Evolutionary conservation across 2,888 invertebrate species (phyloP).

Genomic region (Spodoptera exigua): DNA sequence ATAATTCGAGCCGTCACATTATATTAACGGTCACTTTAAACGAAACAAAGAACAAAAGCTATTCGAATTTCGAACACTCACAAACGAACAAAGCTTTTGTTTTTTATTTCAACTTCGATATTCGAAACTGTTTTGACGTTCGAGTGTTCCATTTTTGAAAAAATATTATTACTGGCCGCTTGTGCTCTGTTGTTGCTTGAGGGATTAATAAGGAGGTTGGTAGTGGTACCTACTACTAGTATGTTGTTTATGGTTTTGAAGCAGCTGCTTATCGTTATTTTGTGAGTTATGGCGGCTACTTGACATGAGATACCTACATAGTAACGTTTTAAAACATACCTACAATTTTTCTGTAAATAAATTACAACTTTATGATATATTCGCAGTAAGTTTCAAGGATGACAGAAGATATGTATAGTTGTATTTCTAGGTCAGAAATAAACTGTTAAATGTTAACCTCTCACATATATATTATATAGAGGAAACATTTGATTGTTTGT

Average conservation of each 20-base stretch:
- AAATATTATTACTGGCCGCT: slow-evolving; percentile 50
- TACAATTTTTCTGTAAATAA: too few relatives aligned
- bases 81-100: slow-evolving; percentile 73
- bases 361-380: too few relatives aligned
- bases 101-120: slow-evolving; percentile 64
- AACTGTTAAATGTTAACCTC: too few relatives aligned
- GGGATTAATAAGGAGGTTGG: slow-evolving; percentile 39
- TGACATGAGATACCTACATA: too few relatives aligned
- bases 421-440: too few relatives aligned
- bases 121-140: slow-evolving; percentile 78
- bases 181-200: slow-evolving; percentile 21
- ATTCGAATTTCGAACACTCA: slow-evolving; percentile 71
- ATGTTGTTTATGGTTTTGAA: slow-evolving; percentile 37
- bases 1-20: slow-evolving; percentile 59
- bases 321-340: too few relatives aligned
- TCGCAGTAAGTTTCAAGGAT: too few relatives aligned
- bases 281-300: slow-evolving; percentile 15
- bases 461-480: too few relatives aligned
- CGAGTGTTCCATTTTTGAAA: slow-evolving; percentile 60
- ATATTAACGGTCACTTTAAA: slow-evolving; percentile 69
- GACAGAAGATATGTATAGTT: too few relatives aligned
- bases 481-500: too few relatives aligned
- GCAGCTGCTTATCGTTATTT: slow-evolving; percentile 37
- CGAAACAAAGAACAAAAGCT: slow-evolving; percentile 81
- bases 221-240: slow-evolving; percentile 12